These are phyloP conservation scores for Lepidurus packardi DNA, from an alignment of 1,140 invertebrate species.

Conservation along the genomic window DNA sequence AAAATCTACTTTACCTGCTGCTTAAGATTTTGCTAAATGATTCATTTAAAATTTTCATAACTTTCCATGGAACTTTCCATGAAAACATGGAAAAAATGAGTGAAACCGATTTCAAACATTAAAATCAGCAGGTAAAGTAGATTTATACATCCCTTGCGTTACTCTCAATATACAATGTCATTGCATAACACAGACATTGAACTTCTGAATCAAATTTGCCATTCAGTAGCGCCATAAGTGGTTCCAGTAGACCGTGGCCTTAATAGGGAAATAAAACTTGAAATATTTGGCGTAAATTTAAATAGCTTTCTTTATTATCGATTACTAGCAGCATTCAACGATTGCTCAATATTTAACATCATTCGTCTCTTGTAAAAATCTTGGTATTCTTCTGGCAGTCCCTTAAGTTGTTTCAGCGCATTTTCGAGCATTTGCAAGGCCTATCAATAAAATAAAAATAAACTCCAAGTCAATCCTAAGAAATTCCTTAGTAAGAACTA, in stretches of 20 bases:
- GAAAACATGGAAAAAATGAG: too few species aligned
- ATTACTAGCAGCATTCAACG: neutral
- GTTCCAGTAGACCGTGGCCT: too few species aligned
- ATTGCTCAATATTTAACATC: conserved; percentile 38
- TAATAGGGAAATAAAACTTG: neutral
- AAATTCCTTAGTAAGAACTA: neutral
- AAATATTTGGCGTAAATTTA: neutral
- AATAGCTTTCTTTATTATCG: neutral
- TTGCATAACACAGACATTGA: too few species aligned
- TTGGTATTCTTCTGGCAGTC: conserved; percentile 49
- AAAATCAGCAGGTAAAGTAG: too few species aligned
- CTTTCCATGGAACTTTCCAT: too few species aligned
- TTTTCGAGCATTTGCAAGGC: conserved; percentile 49
- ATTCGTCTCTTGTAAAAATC: conserved; percentile 50
- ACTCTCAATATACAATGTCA: too few species aligned
- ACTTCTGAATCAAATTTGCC: neutral
- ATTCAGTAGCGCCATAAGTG: too few species aligned
- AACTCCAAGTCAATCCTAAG: neutral
- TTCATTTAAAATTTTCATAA: too few species aligned
- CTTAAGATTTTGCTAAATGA: too few species aligned
- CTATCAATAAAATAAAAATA: conserved; percentile 37
- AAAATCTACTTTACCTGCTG: too few species aligned
- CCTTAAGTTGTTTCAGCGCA: conserved; percentile 47
- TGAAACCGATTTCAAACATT: too few species aligned
- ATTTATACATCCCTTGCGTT: too few species aligned